Evolutionary conservation across 2,113 vertebrate genomes (phyloP).

Genomic region (Pagrus major): DNA sequence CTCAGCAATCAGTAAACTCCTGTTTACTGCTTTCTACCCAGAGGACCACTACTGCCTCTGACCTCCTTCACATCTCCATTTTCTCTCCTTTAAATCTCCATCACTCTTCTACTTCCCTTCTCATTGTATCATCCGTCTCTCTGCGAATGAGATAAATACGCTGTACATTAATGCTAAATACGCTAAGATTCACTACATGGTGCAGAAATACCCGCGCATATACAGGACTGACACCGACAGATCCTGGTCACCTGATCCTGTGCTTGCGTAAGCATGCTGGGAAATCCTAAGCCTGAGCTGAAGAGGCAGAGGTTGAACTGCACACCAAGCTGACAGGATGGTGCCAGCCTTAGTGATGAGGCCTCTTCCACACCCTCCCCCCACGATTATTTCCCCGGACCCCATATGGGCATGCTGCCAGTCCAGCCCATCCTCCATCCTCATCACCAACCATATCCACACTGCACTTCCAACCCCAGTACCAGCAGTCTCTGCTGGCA

Average conservation of each 20-base stretch:
- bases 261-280: slow-evolving; percentile 53
- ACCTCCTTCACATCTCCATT: slow-evolving; percentile 20
- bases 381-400: slow-evolving; percentile 72
- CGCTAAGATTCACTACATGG: background rate
- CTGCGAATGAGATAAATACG: slow-evolving; percentile 1
- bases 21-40: slow-evolving; percentile 56
- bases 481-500: slow-evolving; percentile 51
- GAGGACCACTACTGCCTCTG: slow-evolving; percentile 25
- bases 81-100: background rate
- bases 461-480: slow-evolving; percentile 46
- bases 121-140: slow-evolving; percentile 3
- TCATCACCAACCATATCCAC: slow-evolving; percentile 57
- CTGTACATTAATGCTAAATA: background rate
- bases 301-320: slow-evolving; percentile 49
- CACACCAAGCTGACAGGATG: slow-evolving; percentile 52
- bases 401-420: slow-evolving; percentile 74
- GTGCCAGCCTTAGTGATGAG: slow-evolving; percentile 61
- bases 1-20: slow-evolving; percentile 38
- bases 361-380: slow-evolving; percentile 51
- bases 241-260: slow-evolving; percentile 36
- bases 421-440: slow-evolving; percentile 78
- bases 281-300: slow-evolving; percentile 58
- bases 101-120: background rate
- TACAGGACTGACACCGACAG: background rate
- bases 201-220: background rate